These are phyloP conservation scores for Drosophila villosipedis DNA, from an alignment of 2,888 invertebrate genomes.

Conservation along the genomic window DNA sequence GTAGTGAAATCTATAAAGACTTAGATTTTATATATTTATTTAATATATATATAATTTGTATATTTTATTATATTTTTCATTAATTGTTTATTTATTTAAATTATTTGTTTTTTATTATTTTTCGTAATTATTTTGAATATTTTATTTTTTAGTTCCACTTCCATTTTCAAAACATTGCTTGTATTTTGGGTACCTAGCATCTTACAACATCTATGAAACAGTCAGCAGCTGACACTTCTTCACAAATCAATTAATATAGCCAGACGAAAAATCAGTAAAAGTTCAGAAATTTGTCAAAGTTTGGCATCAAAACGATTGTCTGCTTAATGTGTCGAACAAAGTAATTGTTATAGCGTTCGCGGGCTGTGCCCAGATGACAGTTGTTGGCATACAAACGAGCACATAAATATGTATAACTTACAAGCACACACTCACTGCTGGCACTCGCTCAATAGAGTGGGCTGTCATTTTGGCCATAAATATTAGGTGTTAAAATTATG, in stretches of 20 bases:
- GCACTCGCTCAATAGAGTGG: slow-evolving; percentile 44
- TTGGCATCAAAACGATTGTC: slow-evolving; percentile 50
- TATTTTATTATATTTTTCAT: background rate
- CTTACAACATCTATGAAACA: background rate
- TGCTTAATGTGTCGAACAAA: slow-evolving; percentile 49
- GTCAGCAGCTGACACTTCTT: slow-evolving; percentile 17
- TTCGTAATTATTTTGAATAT: background rate
- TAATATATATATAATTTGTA: background rate
- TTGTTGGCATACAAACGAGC: slow-evolving; percentile 65
- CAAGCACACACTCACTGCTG: slow-evolving; percentile 23
- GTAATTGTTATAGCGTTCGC: slow-evolving; percentile 53
- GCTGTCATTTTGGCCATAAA: slow-evolving; percentile 64
- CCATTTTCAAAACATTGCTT: slow-evolving; percentile 14
- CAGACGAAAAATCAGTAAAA: slow-evolving; percentile 6
- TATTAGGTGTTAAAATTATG: slow-evolving; percentile 70
- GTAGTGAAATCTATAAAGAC: slow-evolving; percentile 9
- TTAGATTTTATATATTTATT: too few species aligned
- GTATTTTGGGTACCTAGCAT: slow-evolving; percentile 23
- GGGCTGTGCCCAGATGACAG: slow-evolving; percentile 60
- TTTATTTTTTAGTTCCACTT: background rate
- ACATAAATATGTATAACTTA: slow-evolving; percentile 58
- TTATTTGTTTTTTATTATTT: background rate
- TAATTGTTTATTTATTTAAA: background rate
- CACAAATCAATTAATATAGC: slow-evolving; percentile 29
- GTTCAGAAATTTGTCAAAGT: slow-evolving; percentile 36